Evolutionary conservation across 2,113 vertebrate genomes (phyloP).

Genomic region (Alouatta palliata): DNA sequence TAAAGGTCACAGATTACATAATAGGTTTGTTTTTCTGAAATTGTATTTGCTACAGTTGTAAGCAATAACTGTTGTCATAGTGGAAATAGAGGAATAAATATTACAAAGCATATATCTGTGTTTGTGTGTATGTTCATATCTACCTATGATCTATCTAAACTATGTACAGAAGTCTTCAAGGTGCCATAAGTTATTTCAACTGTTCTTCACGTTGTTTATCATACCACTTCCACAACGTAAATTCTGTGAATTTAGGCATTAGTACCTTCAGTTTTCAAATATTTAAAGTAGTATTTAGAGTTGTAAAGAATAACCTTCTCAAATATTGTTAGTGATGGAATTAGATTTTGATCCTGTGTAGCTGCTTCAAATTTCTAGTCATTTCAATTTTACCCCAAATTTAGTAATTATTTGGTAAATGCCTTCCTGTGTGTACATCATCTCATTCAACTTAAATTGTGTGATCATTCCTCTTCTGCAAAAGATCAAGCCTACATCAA

Average conservation of each 20-base stretch:
- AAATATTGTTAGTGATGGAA: background rate
- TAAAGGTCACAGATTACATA: background rate
- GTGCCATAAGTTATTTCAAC: background rate
- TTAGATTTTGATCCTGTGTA: background rate
- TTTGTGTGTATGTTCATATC: background rate
- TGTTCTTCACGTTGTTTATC: background rate
- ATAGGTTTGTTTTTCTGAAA: background rate
- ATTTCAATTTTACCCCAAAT: background rate
- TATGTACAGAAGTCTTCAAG: background rate
- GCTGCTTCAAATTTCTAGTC: background rate
- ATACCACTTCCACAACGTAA: background rate
- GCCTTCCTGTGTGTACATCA: background rate
- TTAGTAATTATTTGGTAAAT: background rate
- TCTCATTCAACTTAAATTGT: background rate
- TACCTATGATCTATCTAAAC: background rate
- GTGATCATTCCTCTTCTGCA: background rate
- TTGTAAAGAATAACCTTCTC: background rate
- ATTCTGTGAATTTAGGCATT: background rate
- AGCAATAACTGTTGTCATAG: background rate
- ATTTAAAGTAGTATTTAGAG: background rate
- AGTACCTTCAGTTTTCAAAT: background rate
- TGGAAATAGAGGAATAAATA: too few species aligned
- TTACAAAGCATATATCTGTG: background rate
- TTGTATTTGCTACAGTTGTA: fast-evolving
- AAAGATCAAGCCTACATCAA: background rate